phyloP scores from a whole-genome alignment of 2,888 invertebrate genomes.

The Drosophila monieri region DNA sequence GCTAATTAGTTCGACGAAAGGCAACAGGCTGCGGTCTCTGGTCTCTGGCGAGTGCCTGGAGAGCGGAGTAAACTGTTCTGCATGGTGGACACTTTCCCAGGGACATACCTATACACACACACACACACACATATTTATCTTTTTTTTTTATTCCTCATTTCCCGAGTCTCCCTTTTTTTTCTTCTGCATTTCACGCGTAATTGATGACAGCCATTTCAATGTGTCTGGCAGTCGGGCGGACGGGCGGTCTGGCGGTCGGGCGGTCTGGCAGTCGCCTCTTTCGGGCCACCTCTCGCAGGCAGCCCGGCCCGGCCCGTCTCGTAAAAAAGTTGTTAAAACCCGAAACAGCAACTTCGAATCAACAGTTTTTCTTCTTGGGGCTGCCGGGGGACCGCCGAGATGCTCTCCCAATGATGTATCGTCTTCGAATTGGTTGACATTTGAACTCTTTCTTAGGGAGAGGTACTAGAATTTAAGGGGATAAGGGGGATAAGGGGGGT shows the following conservation, averaged over 20 bases:
- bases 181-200: conserved; percentile 50
- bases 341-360: conserved; percentile 1
- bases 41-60: background rate
- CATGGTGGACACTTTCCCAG: conserved; percentile 24
- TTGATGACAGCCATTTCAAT: conserved; percentile 64
- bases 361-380: background rate
- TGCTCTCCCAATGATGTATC: background rate
- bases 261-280: conserved; percentile 13
- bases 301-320: background rate
- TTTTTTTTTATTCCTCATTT: conserved; percentile 4
- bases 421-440: background rate
- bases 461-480: background rate
- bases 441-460: background rate
- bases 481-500: too few relatives aligned
- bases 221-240: conserved; percentile 18
- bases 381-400: too few relatives aligned
- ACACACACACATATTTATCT: too few relatives aligned
- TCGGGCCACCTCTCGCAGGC: conserved; percentile 27
- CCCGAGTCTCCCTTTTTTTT: too few relatives aligned
- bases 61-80: conserved; percentile 2
- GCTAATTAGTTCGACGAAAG: conserved; percentile 60
- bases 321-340: conserved; percentile 37
- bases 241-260: conserved; percentile 5
- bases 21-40: conserved; percentile 12
- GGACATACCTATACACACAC: too few relatives aligned